Percentiles rank a stretch among this genome's conserved stretches.
Evolutionary conservation across 92 coral and sea anemone genomes (phyloP).

Genomic region (Epizoanthus stellaris): DNA sequence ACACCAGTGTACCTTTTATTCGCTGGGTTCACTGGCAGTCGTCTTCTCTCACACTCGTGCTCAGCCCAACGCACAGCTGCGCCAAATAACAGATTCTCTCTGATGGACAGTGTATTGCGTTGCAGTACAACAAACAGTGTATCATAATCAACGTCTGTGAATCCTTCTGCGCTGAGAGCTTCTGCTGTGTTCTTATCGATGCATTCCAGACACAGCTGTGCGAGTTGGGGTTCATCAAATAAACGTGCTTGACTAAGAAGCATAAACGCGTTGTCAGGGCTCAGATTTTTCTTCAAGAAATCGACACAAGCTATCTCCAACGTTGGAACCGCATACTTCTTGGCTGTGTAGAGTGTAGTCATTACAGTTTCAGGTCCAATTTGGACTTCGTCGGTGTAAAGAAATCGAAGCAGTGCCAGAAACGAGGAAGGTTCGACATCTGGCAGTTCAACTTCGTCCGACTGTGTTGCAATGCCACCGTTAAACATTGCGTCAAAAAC

Average conservation of each 20-base stretch:
- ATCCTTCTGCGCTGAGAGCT: constrained; percentile 94
- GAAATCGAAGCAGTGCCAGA: constrained; percentile 86
- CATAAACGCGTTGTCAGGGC: constrained; percentile 98
- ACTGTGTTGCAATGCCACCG: constrained; percentile 91
- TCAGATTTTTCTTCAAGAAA: constrained; percentile 91
- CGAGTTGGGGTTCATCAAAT: constrained; percentile 94
- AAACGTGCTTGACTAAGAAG: constrained; percentile 93
- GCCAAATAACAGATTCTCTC: constrained; percentile 86
- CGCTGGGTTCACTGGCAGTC: constrained; percentile 73
- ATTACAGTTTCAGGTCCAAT: constrained; percentile 99
- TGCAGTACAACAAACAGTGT: constrained; percentile 88
- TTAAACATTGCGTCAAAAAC: constrained; percentile 99
- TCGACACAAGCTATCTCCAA: constrained; percentile 97
- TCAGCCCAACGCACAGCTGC: constrained; percentile 95
- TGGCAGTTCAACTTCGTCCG: constrained; percentile 96
- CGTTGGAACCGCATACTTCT: constrained; percentile 95
- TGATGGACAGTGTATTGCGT: constrained; percentile 88
- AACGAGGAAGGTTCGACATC: constrained; percentile 94
- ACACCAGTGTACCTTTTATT: constrained; percentile 72
- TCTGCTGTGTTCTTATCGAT: constrained; percentile 93
- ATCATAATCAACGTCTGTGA: constrained; percentile 94
- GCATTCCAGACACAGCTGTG: constrained; percentile 90
- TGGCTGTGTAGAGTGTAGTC: constrained; percentile 98
- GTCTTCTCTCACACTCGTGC: constrained; percentile 86
- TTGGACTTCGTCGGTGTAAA: constrained; percentile 95